These are phyloP conservation scores for Steinernema hermaphroditum DNA, from an alignment of 2,888 invertebrate genomes.

Conservation along the genomic window DNA sequence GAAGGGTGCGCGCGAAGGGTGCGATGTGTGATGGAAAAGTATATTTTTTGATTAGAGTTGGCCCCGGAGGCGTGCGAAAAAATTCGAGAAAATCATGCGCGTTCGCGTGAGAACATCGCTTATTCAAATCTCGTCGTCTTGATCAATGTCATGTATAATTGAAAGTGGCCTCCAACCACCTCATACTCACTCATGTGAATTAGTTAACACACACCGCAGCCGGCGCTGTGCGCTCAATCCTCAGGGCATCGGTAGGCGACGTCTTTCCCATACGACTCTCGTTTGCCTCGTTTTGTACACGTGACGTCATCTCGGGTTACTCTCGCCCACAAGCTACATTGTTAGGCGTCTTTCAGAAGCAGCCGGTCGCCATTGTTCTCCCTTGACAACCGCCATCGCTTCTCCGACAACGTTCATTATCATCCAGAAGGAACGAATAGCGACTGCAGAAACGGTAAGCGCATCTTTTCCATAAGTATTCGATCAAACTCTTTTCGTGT, in stretches of 20 bases:
- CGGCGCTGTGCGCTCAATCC: slow-evolving; percentile 4
- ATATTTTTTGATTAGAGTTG: not conserved
- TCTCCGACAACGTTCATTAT: too few relatives aligned
- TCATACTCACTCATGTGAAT: slow-evolving; percentile 17
- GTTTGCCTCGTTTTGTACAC: slow-evolving; percentile 20
- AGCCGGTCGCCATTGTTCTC: too few relatives aligned
- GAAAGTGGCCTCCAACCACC: slow-evolving; percentile 23
- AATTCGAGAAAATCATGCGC: slow-evolving; percentile 3
- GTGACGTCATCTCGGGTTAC: slow-evolving; percentile 4
- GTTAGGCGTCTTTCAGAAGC: slow-evolving; percentile 18
- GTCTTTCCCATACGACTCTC: not conserved
- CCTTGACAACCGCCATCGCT: too few relatives aligned
- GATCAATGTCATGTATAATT: slow-evolving; percentile 29
- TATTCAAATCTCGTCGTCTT: slow-evolving; percentile 26
- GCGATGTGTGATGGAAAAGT: not conserved
- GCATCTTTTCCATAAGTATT: too few relatives aligned
- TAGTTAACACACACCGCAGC: not conserved
- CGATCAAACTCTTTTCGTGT: too few relatives aligned
- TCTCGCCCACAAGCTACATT: slow-evolving; percentile 1
- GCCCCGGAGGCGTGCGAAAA: slow-evolving; percentile 11
- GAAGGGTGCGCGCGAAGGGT: not conserved
- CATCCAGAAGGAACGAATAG: too few relatives aligned
- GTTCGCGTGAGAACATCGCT: slow-evolving; percentile 26
- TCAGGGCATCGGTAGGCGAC: not conserved
- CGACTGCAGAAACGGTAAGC: too few relatives aligned